A percentile compares a stretch with the other conserved stretches of the same genome.
Evolutionary conservation across 1,140 invertebrate genomes (phyloP).

Genomic region (Drosophila willistoni): DNA sequence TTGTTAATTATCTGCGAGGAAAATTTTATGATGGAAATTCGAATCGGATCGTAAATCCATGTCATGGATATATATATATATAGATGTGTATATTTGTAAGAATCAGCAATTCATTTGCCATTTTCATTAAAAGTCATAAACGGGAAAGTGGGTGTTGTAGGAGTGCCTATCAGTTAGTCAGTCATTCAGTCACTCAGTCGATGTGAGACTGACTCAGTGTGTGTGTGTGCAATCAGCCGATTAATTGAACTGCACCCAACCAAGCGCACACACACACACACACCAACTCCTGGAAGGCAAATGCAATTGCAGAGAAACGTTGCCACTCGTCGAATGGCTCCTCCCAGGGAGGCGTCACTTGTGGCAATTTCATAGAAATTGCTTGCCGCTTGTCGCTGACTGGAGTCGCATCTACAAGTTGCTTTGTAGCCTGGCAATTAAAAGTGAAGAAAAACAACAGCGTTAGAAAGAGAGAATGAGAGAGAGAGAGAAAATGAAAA

Average conservation of each 20-base stretch:
- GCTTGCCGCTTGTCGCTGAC: constrained; percentile 33
- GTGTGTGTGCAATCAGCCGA: constrained; percentile 73
- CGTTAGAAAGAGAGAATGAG: constrained; percentile 11
- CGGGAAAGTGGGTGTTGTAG: neutral
- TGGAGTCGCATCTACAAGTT: constrained; percentile 45
- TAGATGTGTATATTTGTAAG: constrained; percentile 2
- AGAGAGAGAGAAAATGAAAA: constrained; percentile 4
- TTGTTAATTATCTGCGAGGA: constrained; percentile 17
- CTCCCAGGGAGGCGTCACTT: constrained; percentile 37
- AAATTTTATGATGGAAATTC: neutral
- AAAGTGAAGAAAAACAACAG: constrained; percentile 44
- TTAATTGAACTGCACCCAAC: constrained; percentile 78
- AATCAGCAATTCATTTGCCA: constrained; percentile 61
- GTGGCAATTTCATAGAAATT: constrained; percentile 69
- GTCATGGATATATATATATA: neutral
- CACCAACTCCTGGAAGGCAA: constrained; percentile 21
- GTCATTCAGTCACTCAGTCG: constrained; percentile 15
- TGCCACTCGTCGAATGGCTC: constrained; percentile 2
- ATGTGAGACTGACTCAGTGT: constrained; percentile 19
- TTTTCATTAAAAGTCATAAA: constrained; percentile 61
- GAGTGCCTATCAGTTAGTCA: constrained; percentile 13
- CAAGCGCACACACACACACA: constrained; percentile 29
- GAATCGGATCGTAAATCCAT: constrained; percentile 4
- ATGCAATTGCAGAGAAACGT: constrained; percentile 21
- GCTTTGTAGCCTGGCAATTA: constrained; percentile 56